Evolutionary conservation across 2,888 invertebrate species (phyloP), one percentile per base, ranked within the genome.

Genomic region (Fissipunctia ypsillon): DNA sequence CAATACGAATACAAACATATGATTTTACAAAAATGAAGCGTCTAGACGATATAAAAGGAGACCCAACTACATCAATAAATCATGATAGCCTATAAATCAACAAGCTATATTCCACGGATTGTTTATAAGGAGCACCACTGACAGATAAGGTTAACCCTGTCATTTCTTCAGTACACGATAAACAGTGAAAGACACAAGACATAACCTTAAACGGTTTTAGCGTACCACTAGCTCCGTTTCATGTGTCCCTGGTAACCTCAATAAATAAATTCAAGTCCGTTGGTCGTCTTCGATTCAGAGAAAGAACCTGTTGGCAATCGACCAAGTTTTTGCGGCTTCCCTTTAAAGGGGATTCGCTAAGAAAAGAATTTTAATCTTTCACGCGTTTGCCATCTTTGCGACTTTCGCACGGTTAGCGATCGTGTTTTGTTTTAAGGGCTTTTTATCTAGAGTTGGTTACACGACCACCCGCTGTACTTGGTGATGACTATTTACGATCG

Each of bases 361-460:
- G 86, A 91, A 91, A 91, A 91, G 88, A 93, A 93, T 93, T 92
- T 92, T 91, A 92, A 93, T 92, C 90, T 88, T 85, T 88, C 84
- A 81, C 84, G 78, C 74, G 83, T 84, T 86, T 80, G 83, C 84
- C 87, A 84, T 88, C 76, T 85, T 78, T 77, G 85, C 82, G 35
- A 64, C 66, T 61, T 80, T 83, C 61, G 83, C 78, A 84, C 80
- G 74, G 83, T 88, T 83, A 83, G 80, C 77, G 81, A 85, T 87
- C 84, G 86, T 87, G 87, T 87, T 87, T 88, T 88, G 87, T 91
- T 89, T 87, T 83, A 56, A 71, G n/a, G 54, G 48, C n/a, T 63
- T 82, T 73, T 78, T 76, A 78, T 82, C 64, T 75, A 69, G 48
- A 60, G 31, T 52, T 64, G 38, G 72, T 35, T 75, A 57, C 65